These are phyloP conservation scores for Gallinago undulata DNA, from an alignment of 2,113 vertebrate species.

Conservation along the genomic window DNA sequence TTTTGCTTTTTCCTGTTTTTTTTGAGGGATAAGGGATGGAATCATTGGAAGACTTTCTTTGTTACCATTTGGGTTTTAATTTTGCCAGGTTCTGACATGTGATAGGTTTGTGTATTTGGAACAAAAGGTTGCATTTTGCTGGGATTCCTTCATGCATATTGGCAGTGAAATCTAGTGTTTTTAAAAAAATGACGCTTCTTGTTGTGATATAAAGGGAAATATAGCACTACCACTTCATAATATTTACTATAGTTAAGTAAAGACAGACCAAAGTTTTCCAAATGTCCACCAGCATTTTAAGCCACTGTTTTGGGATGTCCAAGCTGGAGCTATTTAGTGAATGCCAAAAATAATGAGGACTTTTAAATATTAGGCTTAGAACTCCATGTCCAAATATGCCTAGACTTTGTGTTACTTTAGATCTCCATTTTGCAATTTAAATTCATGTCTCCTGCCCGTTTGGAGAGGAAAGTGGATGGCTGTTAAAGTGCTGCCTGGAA, in stretches of 20 bases:
- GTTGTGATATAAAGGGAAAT: slow-evolving; percentile 29
- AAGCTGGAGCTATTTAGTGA: not conserved
- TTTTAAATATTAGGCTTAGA: slow-evolving; percentile 30
- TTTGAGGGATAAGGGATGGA: not conserved
- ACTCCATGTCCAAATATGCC: not conserved
- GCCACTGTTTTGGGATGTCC: not conserved
- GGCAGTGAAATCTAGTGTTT: not conserved
- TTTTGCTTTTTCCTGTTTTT: not conserved
- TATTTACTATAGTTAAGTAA: slow-evolving; percentile 47
- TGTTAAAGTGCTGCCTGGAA: slow-evolving; percentile 1
- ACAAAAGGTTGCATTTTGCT: slow-evolving; percentile 8
- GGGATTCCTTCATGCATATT: not conserved
- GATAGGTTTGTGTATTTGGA: not conserved
- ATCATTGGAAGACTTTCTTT: not conserved
- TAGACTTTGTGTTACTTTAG: slow-evolving; percentile 14
- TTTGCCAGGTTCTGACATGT: not conserved
- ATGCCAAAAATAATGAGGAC: slow-evolving; percentile 40
- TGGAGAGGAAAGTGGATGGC: not conserved
- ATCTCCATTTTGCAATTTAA: slow-evolving; percentile 33
- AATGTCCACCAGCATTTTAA: slow-evolving; percentile 6
- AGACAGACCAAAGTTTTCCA: slow-evolving; percentile 24
- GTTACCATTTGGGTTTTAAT: not conserved
- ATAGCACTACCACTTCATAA: not conserved
- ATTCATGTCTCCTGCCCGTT: not conserved
- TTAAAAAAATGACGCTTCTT: slow-evolving; percentile 6